phyloP scores from a whole-genome alignment of 2,113 vertebrate species.

The Chelonoidis abingdonii region DNA sequence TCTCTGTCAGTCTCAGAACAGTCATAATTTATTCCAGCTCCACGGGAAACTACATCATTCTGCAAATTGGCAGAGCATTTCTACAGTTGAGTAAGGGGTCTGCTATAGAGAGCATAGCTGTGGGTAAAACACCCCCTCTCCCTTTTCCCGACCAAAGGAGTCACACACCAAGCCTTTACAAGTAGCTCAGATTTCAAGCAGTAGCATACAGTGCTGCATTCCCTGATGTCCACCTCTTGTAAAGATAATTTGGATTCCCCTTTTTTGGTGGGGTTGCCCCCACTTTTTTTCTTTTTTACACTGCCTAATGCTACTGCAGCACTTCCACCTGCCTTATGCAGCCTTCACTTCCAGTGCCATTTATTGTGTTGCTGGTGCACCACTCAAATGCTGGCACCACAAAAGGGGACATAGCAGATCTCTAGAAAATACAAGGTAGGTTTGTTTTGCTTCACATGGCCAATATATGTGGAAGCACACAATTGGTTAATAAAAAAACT shows the following conservation, averaged over 20 bases:
- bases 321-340: not conserved
- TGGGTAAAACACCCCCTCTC: not conserved
- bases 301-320: not conserved
- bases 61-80: not conserved
- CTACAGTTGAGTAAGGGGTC: not conserved
- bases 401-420: not conserved
- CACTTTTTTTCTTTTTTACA: not conserved
- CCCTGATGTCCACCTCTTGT: not conserved
- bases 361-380: no score
- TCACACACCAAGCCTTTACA: not conserved
- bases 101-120: not conserved
- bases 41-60: not conserved
- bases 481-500: not conserved
- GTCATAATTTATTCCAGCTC: not conserved
- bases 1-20: fast-evolving
- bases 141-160: not conserved
- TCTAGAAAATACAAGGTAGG: fast-evolving
- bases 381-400: not conserved
- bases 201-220: not conserved
- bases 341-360: not conserved
- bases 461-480: fast-evolving
- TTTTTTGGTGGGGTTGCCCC: no score
- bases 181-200: not conserved
- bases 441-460: not conserved
- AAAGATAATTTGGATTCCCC: not conserved